phyloP scores from a whole-genome alignment of 2,888 invertebrate genomes.

The Apamea epomidion region DNA sequence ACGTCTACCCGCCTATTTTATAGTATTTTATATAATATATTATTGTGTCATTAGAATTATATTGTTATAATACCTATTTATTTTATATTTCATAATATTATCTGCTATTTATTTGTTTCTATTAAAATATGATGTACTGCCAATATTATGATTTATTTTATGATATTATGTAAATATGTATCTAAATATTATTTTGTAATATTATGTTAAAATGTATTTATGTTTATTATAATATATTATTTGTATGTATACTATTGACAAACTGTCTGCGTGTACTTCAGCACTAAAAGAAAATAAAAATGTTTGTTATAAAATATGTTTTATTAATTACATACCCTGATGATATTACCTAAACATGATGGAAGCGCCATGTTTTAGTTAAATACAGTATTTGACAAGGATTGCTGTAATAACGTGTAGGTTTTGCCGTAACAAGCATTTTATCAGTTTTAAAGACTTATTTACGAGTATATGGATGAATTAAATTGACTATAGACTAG shows the following conservation, averaged over 20 bases:
- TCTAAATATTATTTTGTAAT: neutral
- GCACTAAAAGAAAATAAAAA: constrained; percentile 69
- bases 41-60: neutral
- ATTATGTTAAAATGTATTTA: constrained; percentile 1
- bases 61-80: neutral
- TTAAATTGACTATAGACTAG: neutral
- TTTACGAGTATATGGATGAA: neutral
- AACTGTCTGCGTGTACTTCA: constrained; percentile 37
- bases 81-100: neutral
- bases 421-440: neutral
- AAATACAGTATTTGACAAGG: neutral
- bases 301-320: constrained; percentile 18
- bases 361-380: neutral
- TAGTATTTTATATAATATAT: neutral
- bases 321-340: neutral
- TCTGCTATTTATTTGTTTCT: neutral
- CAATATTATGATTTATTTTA: neutral
- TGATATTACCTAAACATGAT: neutral
- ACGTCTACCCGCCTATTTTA: constrained; percentile 37
- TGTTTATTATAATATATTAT: neutral
- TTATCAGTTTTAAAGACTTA: neutral
- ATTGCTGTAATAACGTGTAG: too few relatives aligned
- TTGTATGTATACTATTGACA: constrained; percentile 18
- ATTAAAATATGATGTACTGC: neutral
- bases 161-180: neutral